Base-by-base conservation (phyloP, 2,797 vertebrate genomes). In the Periophthalmus magnuspinnatus region DNA sequence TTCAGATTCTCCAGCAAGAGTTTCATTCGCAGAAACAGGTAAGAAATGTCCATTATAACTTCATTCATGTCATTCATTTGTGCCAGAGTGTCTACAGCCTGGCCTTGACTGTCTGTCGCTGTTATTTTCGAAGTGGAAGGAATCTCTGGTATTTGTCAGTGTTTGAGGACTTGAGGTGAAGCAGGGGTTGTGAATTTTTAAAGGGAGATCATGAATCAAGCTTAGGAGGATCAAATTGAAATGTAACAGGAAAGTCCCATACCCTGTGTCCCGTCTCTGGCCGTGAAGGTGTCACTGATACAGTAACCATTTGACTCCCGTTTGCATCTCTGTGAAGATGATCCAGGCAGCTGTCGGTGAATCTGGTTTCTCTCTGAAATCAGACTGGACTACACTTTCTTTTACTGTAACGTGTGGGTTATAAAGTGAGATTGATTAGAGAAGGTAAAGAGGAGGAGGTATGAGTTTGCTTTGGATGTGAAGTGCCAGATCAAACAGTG, bases 1-100 rank as follows among this genome's bases (percentile, higher is more conserved):
- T 91, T 94, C 75, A 92, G 89, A 68, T 93, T 89, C 80, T 95
- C 93, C 76, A 91, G 93, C 86, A 95, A 95, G 86, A 93, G 90
- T 64, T 95, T 94, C 79, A 93, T 95, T 16, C 93, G 94, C 58
- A 87, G 93, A 68, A 95, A 95, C 92, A 95, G 93, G 94, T 95
- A 88, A 82, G 86, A 72, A 21, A 14, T 34, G n/a, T 41, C 2
- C 62, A 32, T 4, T n/a, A 45, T 41, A 45, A 45, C 41, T 45
- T n/a, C n/a, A 59, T 68, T 76, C n/a, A n/a, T n/a, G 68, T 75
- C 66, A 70, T 72, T 61, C 66, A 70, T 72, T 61, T 32, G 16
- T 75, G 65, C 72, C 41, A 34, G 7, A 67, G 61, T 67, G 64
- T 70, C 50, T 55, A 33, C 57, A 47, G 68, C 75, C 66, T 71